Percentiles rank a stretch among this genome's conserved stretches.
Evolutionary conservation across 2,797 vertebrate species (phyloP).

Genomic region (Phalloptychus januarius): DNA sequence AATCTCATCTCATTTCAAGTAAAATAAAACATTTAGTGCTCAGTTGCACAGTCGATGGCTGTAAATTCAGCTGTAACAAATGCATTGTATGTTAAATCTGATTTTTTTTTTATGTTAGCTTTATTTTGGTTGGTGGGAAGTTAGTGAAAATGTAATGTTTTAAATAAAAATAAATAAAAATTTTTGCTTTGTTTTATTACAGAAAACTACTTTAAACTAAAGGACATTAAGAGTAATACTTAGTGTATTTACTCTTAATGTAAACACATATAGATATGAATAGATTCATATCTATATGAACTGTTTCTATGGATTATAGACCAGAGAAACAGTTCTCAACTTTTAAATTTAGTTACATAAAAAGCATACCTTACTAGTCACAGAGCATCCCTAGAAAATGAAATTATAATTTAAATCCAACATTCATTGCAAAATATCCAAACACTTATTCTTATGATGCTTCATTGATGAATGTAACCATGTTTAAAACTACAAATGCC

Average conservation of each 20-base stretch:
- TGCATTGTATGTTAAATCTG: not conserved
- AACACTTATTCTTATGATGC: not conserved
- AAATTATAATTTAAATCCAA: not conserved
- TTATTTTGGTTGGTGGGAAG: not conserved
- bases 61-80: not conserved
- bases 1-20: not conserved
- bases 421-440: not conserved
- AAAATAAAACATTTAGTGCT: not conserved
- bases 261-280: too few relatives aligned
- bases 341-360: not conserved
- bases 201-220: not conserved
- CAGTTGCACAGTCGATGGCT: not conserved
- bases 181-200: not conserved
- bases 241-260: too few relatives aligned
- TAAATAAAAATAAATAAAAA: not conserved
- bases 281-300: too few relatives aligned
- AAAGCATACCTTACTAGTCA: not conserved
- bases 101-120: not conserved
- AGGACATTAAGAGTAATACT: not conserved
- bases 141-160: not conserved
- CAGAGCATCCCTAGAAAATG: not conserved
- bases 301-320: too few relatives aligned
- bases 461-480: not conserved
- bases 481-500: not conserved
- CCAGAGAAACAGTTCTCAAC: not conserved